Evolutionary conservation across 2,888 invertebrate genomes (phyloP).

Genomic region (Chymomyza amoena): DNA sequence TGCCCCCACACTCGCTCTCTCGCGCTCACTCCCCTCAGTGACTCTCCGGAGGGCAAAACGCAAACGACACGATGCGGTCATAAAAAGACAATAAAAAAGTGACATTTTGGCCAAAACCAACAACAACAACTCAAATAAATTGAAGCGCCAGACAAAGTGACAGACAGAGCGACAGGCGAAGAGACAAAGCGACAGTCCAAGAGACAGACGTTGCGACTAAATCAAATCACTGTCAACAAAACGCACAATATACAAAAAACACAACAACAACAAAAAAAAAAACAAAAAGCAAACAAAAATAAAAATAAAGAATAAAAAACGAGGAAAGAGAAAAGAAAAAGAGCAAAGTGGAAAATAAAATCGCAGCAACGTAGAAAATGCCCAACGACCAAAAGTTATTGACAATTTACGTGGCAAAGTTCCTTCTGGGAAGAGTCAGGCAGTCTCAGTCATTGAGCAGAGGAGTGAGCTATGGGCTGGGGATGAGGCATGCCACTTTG

Average conservation of each 20-base stretch:
- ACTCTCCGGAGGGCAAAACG: constrained; percentile 28
- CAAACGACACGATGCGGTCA: constrained; percentile 62
- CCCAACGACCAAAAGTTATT: constrained; percentile 47
- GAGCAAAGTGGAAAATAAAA: not conserved
- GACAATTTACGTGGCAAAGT: constrained; percentile 53
- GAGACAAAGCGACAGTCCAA: constrained; percentile 3
- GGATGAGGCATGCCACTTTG: not conserved
- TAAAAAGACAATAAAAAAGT: constrained; percentile 68
- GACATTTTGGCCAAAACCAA: constrained; percentile 61
- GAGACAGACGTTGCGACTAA: constrained; percentile 13
- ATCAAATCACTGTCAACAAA: constrained; percentile 52
- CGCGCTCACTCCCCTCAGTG: not conserved
- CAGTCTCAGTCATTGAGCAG: constrained; percentile 16
- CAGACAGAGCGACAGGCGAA: constrained; percentile 22
- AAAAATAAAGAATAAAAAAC: too few relatives aligned
- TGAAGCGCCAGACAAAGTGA: constrained; percentile 23
- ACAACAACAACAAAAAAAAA: constrained; percentile 42
- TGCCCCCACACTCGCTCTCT: not conserved
- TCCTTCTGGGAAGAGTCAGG: not conserved
- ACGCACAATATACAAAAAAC: constrained; percentile 30
- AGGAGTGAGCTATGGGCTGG: constrained; percentile 6
- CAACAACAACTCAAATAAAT: constrained; percentile 39
- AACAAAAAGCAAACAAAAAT: not conserved
- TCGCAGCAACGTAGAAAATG: constrained; percentile 3
- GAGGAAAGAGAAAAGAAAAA: too few relatives aligned